Base-by-base conservation (phyloP, 1,140 invertebrate genomes). In the Drosophila elegans region DNA sequence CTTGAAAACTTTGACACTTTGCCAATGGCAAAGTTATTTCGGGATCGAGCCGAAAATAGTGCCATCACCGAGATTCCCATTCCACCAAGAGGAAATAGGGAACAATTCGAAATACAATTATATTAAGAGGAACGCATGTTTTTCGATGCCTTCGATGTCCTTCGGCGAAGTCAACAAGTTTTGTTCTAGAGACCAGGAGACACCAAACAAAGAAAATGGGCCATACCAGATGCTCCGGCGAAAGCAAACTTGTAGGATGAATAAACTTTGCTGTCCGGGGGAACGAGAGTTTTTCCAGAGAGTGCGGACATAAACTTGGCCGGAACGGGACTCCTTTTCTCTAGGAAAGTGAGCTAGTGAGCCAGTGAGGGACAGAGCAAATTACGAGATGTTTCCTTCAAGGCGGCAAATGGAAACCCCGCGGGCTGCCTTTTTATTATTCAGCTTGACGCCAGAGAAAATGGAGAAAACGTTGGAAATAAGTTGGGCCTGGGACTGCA, bases 1-100 rank as follows among this genome's bases (percentile, higher is more conserved):
- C 57, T 78, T 71, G 51, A 60, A 74, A 85, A 86, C 68, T 81
- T 85, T 85, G 55, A 80, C 81, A 80, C 57, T 77, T 74, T 77
- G 57, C 46, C 67, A 56, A 63, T 59, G 62, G 57, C 45, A 84
- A 84, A 85, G 45, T 75, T 75, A 71, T 59, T 51, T 36, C 21
- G 29, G 11, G 12, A 25, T 9, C 13, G n/a, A 49, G 10, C 11
- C 4, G 12, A 27, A 7, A 27, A 34, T 36, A 42, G 64, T 42
- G 64, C 11, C 29, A 44, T 29, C 61, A 3, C n/a, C 9, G 29
- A 3, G 32, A 67, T 42, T 4, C 53, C 51, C 32, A 42, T 48
- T 80, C 32, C 13, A 27, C 39, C 39, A 44, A 55, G 75, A 57
- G 39, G 39, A 64, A 62, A 39, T 53, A 10, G 25, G 57, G n/a